A percentile compares a stretch with the other conserved stretches of the same genome.
Evolutionary conservation across 1,140 invertebrate species (phyloP).

Genomic region (Periplaneta americana): DNA sequence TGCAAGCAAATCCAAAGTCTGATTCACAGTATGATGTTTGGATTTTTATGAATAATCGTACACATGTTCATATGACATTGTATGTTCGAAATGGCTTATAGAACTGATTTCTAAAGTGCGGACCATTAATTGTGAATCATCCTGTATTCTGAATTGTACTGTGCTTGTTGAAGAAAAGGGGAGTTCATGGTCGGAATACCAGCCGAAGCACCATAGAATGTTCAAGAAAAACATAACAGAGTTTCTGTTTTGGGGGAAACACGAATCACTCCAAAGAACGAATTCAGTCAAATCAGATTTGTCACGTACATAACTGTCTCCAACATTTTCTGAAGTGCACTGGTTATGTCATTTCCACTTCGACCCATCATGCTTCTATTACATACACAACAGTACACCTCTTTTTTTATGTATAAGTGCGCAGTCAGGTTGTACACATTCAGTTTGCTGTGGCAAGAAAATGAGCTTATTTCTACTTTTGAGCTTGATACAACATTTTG

Average conservation of each 20-base stretch:
- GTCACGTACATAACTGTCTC: slow-evolving; percentile 16
- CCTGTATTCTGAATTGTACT: no score
- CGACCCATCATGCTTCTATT: slow-evolving; percentile 20
- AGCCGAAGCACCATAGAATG: no score
- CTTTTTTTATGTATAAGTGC: slow-evolving; percentile 18
- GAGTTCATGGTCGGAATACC: no score
- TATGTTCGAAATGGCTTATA: no score
- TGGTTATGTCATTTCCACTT: slow-evolving; percentile 26
- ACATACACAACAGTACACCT: slow-evolving; percentile 26
- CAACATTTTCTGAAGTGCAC: slow-evolving; percentile 25
- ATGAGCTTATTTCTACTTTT: slow-evolving; percentile 21
- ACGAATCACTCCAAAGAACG: slow-evolving; percentile 21
- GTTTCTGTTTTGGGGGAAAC: slow-evolving; percentile 7
- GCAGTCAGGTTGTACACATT: slow-evolving; percentile 27
- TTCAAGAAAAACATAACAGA: background rate
- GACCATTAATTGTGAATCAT: no score
- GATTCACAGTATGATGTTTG: no score
- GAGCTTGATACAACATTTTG: slow-evolving; percentile 27
- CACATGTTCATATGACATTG: no score
- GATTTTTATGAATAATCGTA: no score
- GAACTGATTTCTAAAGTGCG: no score
- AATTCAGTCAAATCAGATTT: slow-evolving; percentile 20
- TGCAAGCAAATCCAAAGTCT: no score
- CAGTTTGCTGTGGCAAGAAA: slow-evolving; percentile 26
- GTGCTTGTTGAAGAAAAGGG: no score